These are phyloP conservation scores for Hippoglossus stenolepis DNA, from an alignment of 2,113 vertebrate genomes.

Conservation along the genomic window DNA sequence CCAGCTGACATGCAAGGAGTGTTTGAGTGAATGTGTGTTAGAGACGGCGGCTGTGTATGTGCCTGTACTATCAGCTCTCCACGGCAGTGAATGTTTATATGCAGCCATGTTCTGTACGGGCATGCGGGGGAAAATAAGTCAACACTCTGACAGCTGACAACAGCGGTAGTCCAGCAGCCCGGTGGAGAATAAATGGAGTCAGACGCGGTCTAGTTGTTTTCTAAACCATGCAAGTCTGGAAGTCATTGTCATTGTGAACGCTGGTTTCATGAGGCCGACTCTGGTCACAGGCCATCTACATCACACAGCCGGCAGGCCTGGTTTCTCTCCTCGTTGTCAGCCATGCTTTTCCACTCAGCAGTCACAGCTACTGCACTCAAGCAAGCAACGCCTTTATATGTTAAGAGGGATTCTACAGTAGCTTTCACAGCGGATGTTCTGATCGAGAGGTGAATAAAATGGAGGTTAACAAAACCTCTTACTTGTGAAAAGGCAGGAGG, in stretches of 20 bases:
- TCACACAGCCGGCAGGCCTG: conserved; percentile 41
- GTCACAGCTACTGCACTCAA: conserved; percentile 36
- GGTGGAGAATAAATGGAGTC: conserved; percentile 34
- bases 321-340: conserved; percentile 49
- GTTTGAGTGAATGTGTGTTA: not conserved
- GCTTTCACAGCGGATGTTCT: not conserved
- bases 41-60: not conserved
- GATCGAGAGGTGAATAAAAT: conserved; percentile 2
- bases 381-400: conserved; percentile 16
- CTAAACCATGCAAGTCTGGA: conserved; percentile 59
- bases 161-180: conserved; percentile 37
- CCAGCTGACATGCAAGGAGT: conserved; percentile 26
- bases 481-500: not conserved
- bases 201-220: conserved; percentile 47
- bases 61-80: not conserved
- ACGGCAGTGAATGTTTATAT: conserved; percentile 17
- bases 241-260: conserved; percentile 55
- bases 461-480: conserved; percentile 1
- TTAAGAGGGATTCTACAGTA: not conserved
- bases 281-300: conserved; percentile 62
- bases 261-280: conserved; percentile 29
- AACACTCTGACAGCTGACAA: conserved; percentile 58
- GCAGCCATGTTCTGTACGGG: conserved; percentile 44
- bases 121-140: conserved; percentile 47
- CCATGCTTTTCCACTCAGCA: conserved; percentile 31